A percentile compares a stretch with the other conserved stretches of the same genome.
Conservation (phyloP, 2,113 vertebrate genomes). For the Chaetodon auriga region DNA sequence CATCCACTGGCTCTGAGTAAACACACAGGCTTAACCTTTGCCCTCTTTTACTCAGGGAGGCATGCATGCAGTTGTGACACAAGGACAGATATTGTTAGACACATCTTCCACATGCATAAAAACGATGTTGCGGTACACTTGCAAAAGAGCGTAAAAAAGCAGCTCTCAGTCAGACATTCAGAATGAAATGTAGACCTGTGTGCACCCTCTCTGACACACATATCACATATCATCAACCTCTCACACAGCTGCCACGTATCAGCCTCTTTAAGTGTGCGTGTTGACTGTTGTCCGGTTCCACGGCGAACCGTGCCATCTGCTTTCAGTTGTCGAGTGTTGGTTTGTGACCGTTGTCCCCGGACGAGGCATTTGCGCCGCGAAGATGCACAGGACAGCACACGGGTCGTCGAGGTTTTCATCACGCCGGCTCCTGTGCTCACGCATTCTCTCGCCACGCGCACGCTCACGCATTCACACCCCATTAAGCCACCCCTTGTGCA, state of each 20-base stretch:
- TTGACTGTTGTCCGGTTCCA: slow-evolving; percentile 53
- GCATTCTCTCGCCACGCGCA: slow-evolving; percentile 20
- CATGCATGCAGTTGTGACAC: slow-evolving; percentile 16
- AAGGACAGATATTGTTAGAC: background rate
- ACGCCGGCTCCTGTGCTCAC: slow-evolving; percentile 17
- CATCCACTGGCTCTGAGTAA: slow-evolving; percentile 52
- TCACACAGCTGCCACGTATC: slow-evolving; percentile 56
- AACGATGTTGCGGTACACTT: slow-evolving; percentile 5
- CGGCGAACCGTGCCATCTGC: slow-evolving; percentile 35
- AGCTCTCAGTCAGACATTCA: slow-evolving; percentile 29
- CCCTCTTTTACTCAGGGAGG: slow-evolving; percentile 36
- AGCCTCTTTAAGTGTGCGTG: slow-evolving; percentile 38
- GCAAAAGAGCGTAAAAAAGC: slow-evolving; percentile 7
- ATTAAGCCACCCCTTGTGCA: slow-evolving; percentile 66
- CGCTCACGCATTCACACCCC: slow-evolving; percentile 65
- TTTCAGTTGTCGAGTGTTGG: slow-evolving; percentile 25
- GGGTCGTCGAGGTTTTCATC: slow-evolving; percentile 62
- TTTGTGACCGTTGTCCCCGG: slow-evolving; percentile 17
- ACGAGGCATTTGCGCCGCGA: slow-evolving; percentile 31
- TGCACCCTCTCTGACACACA: slow-evolving; percentile 24
- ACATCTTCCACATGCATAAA: background rate
- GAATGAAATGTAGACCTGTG: slow-evolving; percentile 45
- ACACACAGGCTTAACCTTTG: slow-evolving; percentile 55
- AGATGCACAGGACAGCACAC: slow-evolving; percentile 31
- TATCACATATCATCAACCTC: slow-evolving; percentile 53